These are phyloP conservation scores for Ferrisia virgata DNA, from an alignment of 2,888 invertebrate genomes.

Conservation along the genomic window DNA sequence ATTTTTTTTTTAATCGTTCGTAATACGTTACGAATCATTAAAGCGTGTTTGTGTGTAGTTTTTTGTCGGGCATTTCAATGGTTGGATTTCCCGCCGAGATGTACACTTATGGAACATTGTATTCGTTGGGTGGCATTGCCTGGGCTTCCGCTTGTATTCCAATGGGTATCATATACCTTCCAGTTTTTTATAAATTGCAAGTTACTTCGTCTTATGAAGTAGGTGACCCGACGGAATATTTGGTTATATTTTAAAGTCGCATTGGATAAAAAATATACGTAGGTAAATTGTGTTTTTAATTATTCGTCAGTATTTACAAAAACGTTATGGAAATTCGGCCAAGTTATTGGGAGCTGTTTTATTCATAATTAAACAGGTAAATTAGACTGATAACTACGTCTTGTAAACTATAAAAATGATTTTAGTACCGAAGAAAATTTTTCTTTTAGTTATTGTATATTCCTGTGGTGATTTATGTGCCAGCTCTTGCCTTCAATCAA, in stretches of 20 bases:
- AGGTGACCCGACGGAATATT: no score
- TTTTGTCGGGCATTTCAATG: slow-evolving; percentile 73
- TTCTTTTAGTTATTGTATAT: slow-evolving; percentile 61
- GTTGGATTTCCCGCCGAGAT: not conserved
- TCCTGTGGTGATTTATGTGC: slow-evolving; percentile 83
- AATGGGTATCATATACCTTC: slow-evolving; percentile 59
- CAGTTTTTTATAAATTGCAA: not conserved
- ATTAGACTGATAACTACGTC: not conserved
- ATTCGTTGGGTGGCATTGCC: slow-evolving; percentile 48
- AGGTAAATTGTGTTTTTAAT: no score
- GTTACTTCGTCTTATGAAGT: not conserved
- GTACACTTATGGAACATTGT: not conserved
- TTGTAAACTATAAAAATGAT: not conserved
- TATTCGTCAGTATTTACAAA: slow-evolving; percentile 54
- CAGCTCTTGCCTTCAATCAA: slow-evolving; percentile 80
- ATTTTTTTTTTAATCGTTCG: not conserved
- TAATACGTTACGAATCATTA: not conserved
- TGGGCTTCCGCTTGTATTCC: slow-evolving; percentile 66
- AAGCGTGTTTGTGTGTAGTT: slow-evolving; percentile 56
- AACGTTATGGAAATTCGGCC: not conserved
- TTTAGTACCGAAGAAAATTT: not conserved
- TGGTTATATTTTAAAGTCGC: slow-evolving; percentile 48
- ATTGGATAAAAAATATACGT: no score
- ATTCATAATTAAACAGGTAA: slow-evolving; percentile 55
- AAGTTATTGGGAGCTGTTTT: not conserved